Conservation (phyloP, 2,888 invertebrate genomes). For the Invenusta paracnida region DNA sequence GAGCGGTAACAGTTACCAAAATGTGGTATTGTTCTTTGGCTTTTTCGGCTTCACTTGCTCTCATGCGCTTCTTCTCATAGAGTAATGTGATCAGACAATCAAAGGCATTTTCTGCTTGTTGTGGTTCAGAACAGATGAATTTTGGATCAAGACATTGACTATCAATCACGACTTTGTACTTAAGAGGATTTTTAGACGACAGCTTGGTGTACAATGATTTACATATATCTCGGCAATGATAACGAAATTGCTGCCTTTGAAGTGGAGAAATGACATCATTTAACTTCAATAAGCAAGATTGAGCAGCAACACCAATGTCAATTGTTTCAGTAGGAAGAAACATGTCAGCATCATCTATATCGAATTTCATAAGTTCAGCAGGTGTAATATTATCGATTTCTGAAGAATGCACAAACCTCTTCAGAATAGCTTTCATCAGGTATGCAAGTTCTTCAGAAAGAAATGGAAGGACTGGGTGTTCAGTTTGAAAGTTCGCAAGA, state of each 20-base stretch:
- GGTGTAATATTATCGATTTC: neutral
- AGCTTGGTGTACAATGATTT: neutral
- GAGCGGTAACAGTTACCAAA: constrained; percentile 23
- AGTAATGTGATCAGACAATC: constrained; percentile 13
- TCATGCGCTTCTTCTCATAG: constrained; percentile 13
- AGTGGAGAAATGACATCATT: constrained; percentile 19
- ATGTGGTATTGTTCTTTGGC: constrained; percentile 19
- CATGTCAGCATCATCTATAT: too few relatives aligned
- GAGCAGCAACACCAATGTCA: neutral
- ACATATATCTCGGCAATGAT: neutral
- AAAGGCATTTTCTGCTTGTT: constrained; percentile 14
- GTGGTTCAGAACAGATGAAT: constrained; percentile 19
- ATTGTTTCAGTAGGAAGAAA: neutral
- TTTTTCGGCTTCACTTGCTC: constrained; percentile 4
- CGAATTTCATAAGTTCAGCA: neutral
- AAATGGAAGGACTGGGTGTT: neutral
- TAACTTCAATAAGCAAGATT: neutral
- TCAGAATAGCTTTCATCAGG: neutral
- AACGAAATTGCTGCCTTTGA: constrained; percentile 10
- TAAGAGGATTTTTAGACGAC: neutral
- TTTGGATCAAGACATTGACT: neutral
- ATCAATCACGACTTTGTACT: neutral
- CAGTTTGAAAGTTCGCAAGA: neutral
- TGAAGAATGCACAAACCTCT: neutral
- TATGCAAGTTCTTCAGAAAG: constrained; percentile 13